These are phyloP conservation scores for Micrasema longulum DNA, from an alignment of 1,140 invertebrate genomes.

Conservation along the genomic window DNA sequence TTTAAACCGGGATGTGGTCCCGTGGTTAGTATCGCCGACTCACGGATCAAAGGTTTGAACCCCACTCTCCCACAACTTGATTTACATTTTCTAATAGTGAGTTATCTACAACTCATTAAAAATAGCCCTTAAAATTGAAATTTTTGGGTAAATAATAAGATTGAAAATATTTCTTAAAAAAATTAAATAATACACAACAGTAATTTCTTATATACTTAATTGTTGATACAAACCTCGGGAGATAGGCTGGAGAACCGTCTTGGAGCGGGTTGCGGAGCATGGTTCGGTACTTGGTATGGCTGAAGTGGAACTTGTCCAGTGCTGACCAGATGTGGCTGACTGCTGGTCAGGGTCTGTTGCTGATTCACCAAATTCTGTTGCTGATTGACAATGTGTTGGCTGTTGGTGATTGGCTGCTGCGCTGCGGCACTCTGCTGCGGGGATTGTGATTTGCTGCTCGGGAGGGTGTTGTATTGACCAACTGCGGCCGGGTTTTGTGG, in stretches of 20 bases:
- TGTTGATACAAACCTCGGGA: slow-evolving; percentile 47
- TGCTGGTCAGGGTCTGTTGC: neutral
- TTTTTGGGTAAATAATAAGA: no score
- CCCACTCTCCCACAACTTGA: no score
- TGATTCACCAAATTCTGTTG: slow-evolving; percentile 10
- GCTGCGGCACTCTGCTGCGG: neutral
- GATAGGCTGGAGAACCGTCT: slow-evolving; percentile 58
- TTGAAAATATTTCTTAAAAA: no score
- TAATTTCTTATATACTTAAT: no score
- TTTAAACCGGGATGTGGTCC: no score
- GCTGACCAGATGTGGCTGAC: neutral
- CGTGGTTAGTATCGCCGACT: no score
- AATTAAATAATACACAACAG: no score
- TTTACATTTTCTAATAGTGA: no score
- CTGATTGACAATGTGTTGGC: slow-evolving; percentile 9
- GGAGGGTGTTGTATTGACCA: slow-evolving; percentile 54
- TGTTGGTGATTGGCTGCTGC: slow-evolving; percentile 11
- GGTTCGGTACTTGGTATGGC: slow-evolving; percentile 44
- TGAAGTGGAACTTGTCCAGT: slow-evolving; percentile 10
- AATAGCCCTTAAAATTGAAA: no score
- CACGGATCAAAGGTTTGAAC: no score
- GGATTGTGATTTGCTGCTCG: slow-evolving; percentile 12
- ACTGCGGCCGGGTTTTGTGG: slow-evolving; percentile 57
- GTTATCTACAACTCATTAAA: no score
- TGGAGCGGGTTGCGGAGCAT: slow-evolving; percentile 63